phyloP scores from a whole-genome alignment of 2,113 vertebrate species.

The Calyptommatus sinebrachiatus region DNA sequence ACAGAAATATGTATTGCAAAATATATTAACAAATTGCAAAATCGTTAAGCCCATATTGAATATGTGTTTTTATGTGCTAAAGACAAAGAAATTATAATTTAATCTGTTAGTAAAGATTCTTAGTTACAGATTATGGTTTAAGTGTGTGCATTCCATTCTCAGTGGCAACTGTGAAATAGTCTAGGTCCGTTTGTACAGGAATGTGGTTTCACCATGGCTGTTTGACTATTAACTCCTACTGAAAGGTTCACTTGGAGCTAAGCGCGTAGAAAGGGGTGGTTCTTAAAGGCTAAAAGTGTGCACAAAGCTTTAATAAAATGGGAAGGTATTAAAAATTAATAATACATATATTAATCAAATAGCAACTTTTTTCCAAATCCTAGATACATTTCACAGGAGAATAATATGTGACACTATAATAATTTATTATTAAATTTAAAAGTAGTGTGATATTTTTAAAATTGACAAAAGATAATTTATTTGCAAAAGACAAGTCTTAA shows the following conservation, averaged over 20 bases:
- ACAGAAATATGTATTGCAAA: not conserved
- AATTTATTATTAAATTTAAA: not conserved
- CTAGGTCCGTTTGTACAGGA: constrained; percentile 15
- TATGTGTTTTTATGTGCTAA: not conserved
- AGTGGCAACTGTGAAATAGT: constrained; percentile 3
- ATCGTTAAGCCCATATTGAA: not conserved
- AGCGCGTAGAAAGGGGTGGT: not conserved
- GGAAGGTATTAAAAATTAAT: not conserved
- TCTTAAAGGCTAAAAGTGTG: not conserved
- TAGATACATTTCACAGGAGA: not conserved
- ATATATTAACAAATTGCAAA: not conserved
- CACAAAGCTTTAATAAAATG: not conserved
- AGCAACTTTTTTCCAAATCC: not conserved
- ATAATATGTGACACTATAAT: not conserved
- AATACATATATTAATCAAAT: not conserved
- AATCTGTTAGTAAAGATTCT: constrained; percentile 6
- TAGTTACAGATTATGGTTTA: not conserved
- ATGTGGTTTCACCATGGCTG: not conserved
- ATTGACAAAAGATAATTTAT: not conserved
- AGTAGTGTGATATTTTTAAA: not conserved
- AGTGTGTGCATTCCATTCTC: not conserved
- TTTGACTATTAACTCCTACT: constrained; percentile 9
- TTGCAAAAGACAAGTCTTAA: not conserved
- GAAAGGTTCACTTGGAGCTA: constrained; percentile 7
- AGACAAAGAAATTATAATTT: constrained; percentile 18